phyloP scores from a whole-genome alignment of 1,140 invertebrate species.

The Drosophila erecta region DNA sequence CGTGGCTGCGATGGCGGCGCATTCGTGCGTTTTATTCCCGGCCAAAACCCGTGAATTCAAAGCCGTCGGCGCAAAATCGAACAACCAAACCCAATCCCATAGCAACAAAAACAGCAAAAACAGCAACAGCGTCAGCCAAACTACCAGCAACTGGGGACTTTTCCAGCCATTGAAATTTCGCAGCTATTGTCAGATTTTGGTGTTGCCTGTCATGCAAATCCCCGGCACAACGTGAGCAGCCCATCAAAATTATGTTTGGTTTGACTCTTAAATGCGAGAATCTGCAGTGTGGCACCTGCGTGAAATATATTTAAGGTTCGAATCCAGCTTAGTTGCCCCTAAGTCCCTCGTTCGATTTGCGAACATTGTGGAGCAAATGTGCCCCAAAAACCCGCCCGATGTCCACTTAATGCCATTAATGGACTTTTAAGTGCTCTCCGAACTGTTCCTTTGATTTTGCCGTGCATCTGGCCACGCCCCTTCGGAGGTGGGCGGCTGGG shows the following conservation, averaged over 20 bases:
- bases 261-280: conserved; percentile 44
- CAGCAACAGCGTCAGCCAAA: conserved; percentile 21
- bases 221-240: conserved; percentile 58
- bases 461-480: conserved; percentile 19
- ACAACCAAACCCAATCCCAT: conserved; percentile 28
- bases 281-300: neutral
- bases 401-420: conserved; percentile 82
- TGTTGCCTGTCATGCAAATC: conserved; percentile 61
- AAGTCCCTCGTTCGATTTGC: conserved; percentile 23
- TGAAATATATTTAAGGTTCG: conserved; percentile 5
- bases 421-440: conserved; percentile 78
- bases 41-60: conserved; percentile 76
- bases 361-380: conserved; percentile 69
- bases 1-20: conserved; percentile 30
- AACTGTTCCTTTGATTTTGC: conserved; percentile 65
- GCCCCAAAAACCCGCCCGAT: conserved; percentile 67
- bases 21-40: conserved; percentile 79
- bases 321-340: conserved; percentile 16
- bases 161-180: conserved; percentile 63
- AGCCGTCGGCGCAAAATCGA: conserved; percentile 75
- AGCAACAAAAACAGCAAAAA: conserved; percentile 35
- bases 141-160: conserved; percentile 24
- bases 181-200: conserved; percentile 73
- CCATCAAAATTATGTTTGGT: conserved; percentile 65
- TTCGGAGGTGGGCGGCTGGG: too few relatives aligned